Conservation (phyloP, 2,888 invertebrate genomes). For the Orthosia gracilis region DNA sequence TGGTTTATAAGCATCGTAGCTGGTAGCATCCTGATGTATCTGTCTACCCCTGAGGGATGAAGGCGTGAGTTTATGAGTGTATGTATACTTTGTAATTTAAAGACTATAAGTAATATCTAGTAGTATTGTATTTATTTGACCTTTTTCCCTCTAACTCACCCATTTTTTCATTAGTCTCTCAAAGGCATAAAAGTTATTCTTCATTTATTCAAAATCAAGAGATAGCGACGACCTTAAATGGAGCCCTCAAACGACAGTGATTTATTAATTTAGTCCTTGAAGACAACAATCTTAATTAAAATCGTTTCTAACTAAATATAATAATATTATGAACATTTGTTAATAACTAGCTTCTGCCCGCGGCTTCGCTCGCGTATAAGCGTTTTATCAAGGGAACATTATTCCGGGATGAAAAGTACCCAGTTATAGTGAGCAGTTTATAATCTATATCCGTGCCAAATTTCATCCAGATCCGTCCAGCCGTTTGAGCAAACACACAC, state of each 20-base stretch:
- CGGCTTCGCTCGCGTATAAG: too few species aligned
- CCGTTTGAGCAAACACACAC: too few species aligned
- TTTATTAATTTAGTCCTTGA: slow-evolving; percentile 40
- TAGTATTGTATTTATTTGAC: neutral
- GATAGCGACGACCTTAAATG: slow-evolving; percentile 14
- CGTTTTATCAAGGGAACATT: too few species aligned
- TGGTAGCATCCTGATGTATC: too few species aligned
- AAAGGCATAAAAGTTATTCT: neutral
- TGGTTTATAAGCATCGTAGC: too few species aligned
- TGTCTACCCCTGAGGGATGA: neutral
- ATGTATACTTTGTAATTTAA: too few species aligned
- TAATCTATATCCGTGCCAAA: too few species aligned
- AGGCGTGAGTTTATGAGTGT: neutral
- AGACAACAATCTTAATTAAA: slow-evolving; percentile 52
- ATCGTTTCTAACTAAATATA: slow-evolving; percentile 33
- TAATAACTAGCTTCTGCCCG: neutral
- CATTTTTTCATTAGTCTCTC: neutral
- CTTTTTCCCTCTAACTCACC: neutral
- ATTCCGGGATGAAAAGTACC: too few species aligned
- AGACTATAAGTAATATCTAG: neutral
- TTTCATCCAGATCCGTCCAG: too few species aligned
- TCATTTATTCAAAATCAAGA: slow-evolving; percentile 31
- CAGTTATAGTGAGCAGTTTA: too few species aligned
- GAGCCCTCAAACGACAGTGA: slow-evolving; percentile 36
- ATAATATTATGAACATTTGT: slow-evolving; percentile 25